Base-by-base conservation (phyloP, 2,797 vertebrate species). In the Antennarius maculatus region DNA sequence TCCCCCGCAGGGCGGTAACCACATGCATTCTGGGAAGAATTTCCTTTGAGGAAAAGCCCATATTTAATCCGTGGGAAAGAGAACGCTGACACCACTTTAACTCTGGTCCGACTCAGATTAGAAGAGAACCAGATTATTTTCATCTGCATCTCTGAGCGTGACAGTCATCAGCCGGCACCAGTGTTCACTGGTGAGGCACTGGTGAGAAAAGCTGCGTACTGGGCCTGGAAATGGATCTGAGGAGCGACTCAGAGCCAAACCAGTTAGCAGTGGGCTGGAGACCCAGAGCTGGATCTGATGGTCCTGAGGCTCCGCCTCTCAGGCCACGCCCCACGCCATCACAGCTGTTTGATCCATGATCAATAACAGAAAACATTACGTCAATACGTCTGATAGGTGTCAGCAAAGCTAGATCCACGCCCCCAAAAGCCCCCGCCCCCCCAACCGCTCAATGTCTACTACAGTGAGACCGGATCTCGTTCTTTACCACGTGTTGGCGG, bases 61-160 rank as follows among this genome's bases (percentile, higher is more conserved):
- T 41, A 67, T 69, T 72, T 59, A 31, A 52, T 54, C 41, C 37
- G 16, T 14, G 53, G 43, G 58, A 65, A 68, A 56, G 8, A 57
- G 50, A 1, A 34, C 42, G 16, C 52, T 3, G 29, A 42, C 31
- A n/a, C 3, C 16, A 7, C 55, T 70, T 74, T 39, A 60, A 34
- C 54, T 17, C 16, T 54, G 42, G 46, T 61, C 12, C 16, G 16
- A 34, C 42, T 61, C 39, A 51, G 47, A 54, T 58, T 57, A 56
- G 27, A 6, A 31, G 14, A 18, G 37, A 29, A 15, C 27, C 43
- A 51, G 53, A 48, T 65, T 73, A 43, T 43, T 23, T 27, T 66
- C 23, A 16, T 49, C 50, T 68, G 37, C 47, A 61, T 3, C 31
- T 62, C 39, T 31, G 23, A 23, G 11, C 61, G 15, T 60, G 31